Evolutionary conservation across 2,113 vertebrate genomes (phyloP).

Genomic region (Cepphus grylle): DNA sequence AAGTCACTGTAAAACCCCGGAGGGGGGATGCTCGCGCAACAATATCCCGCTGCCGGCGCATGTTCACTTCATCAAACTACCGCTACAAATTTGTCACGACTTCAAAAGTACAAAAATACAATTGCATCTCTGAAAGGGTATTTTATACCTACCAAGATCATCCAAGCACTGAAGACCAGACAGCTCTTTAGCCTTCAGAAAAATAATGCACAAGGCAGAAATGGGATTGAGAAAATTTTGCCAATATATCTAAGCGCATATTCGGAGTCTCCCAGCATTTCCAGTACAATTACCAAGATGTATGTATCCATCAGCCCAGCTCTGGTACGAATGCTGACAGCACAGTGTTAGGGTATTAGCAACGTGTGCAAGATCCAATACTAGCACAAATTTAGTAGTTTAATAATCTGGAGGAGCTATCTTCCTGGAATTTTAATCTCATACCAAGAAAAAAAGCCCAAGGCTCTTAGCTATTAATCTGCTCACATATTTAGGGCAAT

Average conservation of each 20-base stretch:
- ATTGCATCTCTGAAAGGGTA: not conserved
- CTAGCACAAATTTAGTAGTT: constrained; percentile 41
- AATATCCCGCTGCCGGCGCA: not conserved
- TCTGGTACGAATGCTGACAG: constrained; percentile 5
- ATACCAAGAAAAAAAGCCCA: not conserved
- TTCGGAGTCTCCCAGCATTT: not conserved
- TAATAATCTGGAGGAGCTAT: constrained; percentile 57
- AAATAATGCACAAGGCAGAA: not conserved
- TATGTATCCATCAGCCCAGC: constrained; percentile 22
- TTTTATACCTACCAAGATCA: constrained; percentile 30
- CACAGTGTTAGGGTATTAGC: constrained; percentile 27
- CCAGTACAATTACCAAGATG: constrained; percentile 40
- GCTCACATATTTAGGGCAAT: constrained; percentile 54
- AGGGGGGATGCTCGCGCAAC: fast-evolving
- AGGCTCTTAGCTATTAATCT: constrained; percentile 55
- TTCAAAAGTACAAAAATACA: constrained; percentile 33
- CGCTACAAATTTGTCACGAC: not conserved
- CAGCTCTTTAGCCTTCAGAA: not conserved
- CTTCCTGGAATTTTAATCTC: constrained; percentile 63
- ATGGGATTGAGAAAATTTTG: not conserved
- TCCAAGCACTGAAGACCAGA: not conserved
- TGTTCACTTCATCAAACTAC: not conserved
- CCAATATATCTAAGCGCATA: not conserved
- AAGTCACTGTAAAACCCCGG: not conserved
- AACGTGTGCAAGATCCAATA: constrained; percentile 40